These are phyloP conservation scores for Saturnia japonica DNA, from an alignment of 2,888 invertebrate genomes.

Conservation along the genomic window DNA sequence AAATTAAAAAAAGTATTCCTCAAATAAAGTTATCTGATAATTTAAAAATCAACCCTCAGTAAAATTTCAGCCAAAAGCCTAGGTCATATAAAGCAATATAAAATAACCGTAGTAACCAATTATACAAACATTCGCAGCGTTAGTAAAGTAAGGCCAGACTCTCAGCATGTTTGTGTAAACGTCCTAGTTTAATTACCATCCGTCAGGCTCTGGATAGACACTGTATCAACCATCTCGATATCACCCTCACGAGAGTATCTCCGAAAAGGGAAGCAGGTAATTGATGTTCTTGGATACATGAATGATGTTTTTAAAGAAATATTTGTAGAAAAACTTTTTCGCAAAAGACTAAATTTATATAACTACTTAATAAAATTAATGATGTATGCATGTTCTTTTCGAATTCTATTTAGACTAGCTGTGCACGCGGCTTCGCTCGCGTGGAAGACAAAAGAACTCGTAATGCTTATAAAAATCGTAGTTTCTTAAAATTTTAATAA, in stretches of 20 bases:
- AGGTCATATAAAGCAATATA: not conserved
- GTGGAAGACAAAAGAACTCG: no score
- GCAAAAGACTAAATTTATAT: no score
- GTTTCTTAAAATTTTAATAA: no score
- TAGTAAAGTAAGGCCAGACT: slow-evolving; percentile 30
- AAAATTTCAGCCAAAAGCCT: not conserved
- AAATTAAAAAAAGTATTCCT: no score
- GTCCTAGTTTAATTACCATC: slow-evolving; percentile 64
- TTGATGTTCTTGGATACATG: slow-evolving; percentile 41
- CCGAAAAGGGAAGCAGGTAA: slow-evolving; percentile 47
- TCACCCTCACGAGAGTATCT: slow-evolving; percentile 42
- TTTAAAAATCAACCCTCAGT: not conserved
- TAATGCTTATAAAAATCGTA: no score
- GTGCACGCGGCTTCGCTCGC: no score
- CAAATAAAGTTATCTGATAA: no score
- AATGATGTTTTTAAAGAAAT: not conserved
- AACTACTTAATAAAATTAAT: not conserved
- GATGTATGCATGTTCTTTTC: not conserved
- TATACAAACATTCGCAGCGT: slow-evolving; percentile 1
- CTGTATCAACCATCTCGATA: slow-evolving; percentile 40
- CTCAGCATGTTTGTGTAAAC: slow-evolving; percentile 17
- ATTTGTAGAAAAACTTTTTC: not conserved
- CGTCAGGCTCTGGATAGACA: slow-evolving; percentile 48
- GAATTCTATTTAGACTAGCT: no score
- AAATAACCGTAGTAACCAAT: not conserved